A percentile compares a stretch with the other conserved stretches of the same genome.
These are phyloP conservation scores for Enhydra lutris DNA, from an alignment of 2,113 vertebrate genomes.

Conservation along the genomic window DNA sequence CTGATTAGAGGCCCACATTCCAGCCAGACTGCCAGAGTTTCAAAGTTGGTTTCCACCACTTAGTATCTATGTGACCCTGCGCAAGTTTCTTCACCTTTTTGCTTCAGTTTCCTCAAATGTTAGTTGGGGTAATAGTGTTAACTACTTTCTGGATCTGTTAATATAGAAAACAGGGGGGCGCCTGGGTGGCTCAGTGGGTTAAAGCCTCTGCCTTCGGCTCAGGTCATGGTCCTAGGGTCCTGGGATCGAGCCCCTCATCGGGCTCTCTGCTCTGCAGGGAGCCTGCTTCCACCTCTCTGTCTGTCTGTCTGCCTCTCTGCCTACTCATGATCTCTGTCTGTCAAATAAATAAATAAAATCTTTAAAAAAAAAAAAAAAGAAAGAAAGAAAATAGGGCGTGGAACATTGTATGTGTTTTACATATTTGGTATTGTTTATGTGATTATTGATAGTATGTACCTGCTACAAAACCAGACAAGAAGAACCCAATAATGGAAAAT, in stretches of 20 bases:
- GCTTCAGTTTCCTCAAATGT: neutral
- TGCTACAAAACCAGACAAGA: neutral
- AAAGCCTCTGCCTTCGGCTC: too few relatives aligned
- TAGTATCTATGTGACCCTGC: neutral
- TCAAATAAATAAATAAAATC: too few relatives aligned
- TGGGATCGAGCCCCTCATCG: too few relatives aligned
- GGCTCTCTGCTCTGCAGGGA: too few relatives aligned
- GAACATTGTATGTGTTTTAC: neutral
- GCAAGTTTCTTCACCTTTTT: neutral
- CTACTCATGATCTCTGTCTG: too few relatives aligned
- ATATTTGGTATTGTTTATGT: neutral
- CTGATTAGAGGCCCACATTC: neutral
- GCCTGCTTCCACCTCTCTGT: too few relatives aligned
- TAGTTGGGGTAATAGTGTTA: neutral
- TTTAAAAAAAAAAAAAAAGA: too few relatives aligned
- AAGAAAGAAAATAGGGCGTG: neutral
- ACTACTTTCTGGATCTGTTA: neutral
- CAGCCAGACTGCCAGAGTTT: neutral
- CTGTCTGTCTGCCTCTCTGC: too few relatives aligned
- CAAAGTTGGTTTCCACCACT: neutral
- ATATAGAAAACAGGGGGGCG: neutral
- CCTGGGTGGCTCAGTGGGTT: too few relatives aligned
- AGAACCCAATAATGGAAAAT: neutral
- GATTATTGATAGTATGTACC: neutral
- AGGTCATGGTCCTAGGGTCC: too few relatives aligned